These are phyloP conservation scores for Eciton burchellii DNA, from an alignment of 1,140 invertebrate genomes.

Conservation along the genomic window DNA sequence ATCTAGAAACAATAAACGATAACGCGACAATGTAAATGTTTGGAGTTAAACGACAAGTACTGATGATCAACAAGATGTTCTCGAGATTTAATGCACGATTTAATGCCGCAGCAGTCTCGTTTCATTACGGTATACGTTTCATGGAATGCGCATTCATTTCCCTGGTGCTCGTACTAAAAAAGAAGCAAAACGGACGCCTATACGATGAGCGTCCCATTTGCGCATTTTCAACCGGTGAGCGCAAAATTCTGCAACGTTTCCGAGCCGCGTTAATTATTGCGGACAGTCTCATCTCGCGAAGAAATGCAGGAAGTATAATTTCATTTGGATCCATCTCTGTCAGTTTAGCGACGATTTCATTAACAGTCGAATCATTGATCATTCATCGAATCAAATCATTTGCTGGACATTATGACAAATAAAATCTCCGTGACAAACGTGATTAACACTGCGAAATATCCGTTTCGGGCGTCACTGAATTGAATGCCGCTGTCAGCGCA, in stretches of 20 bases:
- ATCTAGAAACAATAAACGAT: neutral
- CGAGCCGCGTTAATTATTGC: neutral
- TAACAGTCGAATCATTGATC: neutral
- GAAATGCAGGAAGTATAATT: neutral
- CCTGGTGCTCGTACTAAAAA: neutral
- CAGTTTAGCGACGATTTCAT: neutral
- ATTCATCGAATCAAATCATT: no score
- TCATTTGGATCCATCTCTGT: neutral
- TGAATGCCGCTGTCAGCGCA: neutral
- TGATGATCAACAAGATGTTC: neutral
- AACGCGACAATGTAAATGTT: neutral
- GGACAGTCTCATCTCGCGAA: neutral
- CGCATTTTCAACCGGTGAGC: neutral
- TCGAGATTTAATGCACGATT: neutral
- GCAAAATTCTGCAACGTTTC: neutral
- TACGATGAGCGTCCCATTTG: neutral
- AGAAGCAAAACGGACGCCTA: neutral
- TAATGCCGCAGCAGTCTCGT: neutral
- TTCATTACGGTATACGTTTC: conserved; percentile 24
- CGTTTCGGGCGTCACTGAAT: no score
- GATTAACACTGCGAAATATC: neutral
- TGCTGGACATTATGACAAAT: neutral
- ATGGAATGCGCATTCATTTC: conserved; percentile 25
- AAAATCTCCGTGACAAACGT: no score
- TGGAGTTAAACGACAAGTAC: neutral